Conservation (phyloP, 2,797 vertebrate genomes). For the Smutsia gigantea region DNA sequence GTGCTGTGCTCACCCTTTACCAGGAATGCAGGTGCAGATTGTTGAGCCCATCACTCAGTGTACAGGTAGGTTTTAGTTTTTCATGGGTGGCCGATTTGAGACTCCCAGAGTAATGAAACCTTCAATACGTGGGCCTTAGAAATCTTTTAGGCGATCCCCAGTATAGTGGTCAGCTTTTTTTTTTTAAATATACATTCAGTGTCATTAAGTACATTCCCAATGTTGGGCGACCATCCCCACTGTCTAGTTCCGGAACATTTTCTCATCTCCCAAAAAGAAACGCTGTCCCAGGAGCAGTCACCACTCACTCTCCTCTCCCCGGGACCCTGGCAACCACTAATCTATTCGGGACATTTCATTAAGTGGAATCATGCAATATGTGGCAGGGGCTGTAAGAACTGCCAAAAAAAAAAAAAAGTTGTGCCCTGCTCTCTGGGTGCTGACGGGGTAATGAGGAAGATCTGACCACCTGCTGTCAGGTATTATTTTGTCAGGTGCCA, state of each 20-base stretch:
- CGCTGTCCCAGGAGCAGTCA: accelerated
- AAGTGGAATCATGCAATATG: background rate
- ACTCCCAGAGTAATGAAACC: too few species aligned
- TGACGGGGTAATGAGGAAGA: background rate
- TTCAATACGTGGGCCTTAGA: too few species aligned
- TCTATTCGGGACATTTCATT: background rate
- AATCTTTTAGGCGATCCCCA: too few species aligned
- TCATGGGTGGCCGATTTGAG: too few species aligned
- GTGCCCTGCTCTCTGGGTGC: background rate
- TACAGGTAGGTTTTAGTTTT: too few species aligned
- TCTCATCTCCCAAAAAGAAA: background rate
- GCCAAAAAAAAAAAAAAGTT: background rate
- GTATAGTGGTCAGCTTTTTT: too few species aligned
- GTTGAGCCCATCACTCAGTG: too few species aligned
- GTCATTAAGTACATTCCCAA: background rate
- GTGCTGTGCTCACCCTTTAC: too few species aligned
- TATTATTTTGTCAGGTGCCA: background rate
- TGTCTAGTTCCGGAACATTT: background rate
- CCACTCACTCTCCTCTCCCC: background rate
- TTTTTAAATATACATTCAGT: background rate
- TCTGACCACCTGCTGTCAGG: background rate
- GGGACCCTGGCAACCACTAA: background rate
- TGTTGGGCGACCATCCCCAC: background rate
- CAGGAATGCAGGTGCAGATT: too few species aligned
- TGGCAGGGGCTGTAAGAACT: background rate